Evolutionary conservation across 2,888 invertebrate species (phyloP), one percentile per base, ranked within the genome.

Genomic region (Oegoconia quadripuncta): DNA sequence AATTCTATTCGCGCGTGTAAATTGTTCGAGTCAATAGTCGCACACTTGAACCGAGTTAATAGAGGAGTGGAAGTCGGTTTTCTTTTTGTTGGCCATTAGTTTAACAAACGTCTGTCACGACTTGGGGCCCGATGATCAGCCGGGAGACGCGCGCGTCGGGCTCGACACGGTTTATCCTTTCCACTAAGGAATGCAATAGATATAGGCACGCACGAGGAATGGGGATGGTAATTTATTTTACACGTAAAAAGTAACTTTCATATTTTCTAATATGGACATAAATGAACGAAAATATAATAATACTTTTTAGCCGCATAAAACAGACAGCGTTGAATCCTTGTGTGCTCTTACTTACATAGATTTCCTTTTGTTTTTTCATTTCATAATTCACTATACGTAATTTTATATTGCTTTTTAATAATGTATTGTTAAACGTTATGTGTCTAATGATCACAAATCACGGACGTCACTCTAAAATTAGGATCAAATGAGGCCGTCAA

Each of bases 61-160:
- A 70, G 70, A 67, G 65, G 72, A 75, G 73, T 77, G 62, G 69
- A 64, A 58, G 65, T 64, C 56, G 63, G 73, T 73, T 68, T 73
- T 78, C 75, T 80, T 83, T 79, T 77, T 76, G 72, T 67, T 64
- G 59, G 71, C 68, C 73, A 78, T 79, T 80, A 78, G 77, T 71
- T 64, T 76, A 79, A 81, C 76, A 74, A 78, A 82, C 74, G 66
- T 64, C 59, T 67, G 80, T 83, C 83, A 83, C 82, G 82, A 84
- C 74, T 74, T 65, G 73, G 54, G 73, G 72, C 71, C 59, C 62
- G 50, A 25, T 27, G 17, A 34, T 16, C 17, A 16, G 14, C 13
- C 22, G 30, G 32, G 15, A 25, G 25, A 12, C 31, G 31, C 25
- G 8, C 17, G 31, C 17, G 27, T 13, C 27, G 4, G 14, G 27